Conservation (phyloP, 2,113 vertebrate species). For the Erinaceus europaeus region DNA sequence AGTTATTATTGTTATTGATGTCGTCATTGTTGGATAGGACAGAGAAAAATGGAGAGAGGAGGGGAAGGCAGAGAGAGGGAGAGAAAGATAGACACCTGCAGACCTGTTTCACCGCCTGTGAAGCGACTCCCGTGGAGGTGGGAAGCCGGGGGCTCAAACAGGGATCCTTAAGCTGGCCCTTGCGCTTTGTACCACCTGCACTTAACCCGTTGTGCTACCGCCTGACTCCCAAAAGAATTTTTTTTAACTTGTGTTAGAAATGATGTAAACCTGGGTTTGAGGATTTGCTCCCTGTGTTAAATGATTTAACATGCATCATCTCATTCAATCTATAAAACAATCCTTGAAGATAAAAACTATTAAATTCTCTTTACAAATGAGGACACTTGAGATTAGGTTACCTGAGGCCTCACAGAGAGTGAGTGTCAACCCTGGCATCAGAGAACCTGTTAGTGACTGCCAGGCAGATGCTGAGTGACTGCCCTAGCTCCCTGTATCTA, state of each 20-base stretch:
- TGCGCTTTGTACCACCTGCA: no score
- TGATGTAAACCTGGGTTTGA: background rate
- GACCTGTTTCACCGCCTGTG: no score
- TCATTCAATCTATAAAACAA: background rate
- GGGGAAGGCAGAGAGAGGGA: no score
- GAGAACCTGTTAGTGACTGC: background rate
- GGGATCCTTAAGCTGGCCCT: no score
- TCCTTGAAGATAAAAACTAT: background rate
- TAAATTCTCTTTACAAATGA: background rate
- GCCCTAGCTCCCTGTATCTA: background rate
- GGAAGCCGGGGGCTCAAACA: no score
- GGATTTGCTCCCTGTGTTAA: background rate
- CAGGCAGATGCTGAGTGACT: background rate
- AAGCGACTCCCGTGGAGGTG: no score
- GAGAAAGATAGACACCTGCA: no score
- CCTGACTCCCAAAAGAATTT: background rate
- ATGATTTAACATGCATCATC: background rate
- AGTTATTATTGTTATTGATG: no score
- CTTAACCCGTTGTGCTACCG: no score
- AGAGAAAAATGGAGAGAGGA: no score
- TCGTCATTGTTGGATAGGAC: no score
- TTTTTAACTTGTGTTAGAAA: background rate
- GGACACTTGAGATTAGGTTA: background rate
- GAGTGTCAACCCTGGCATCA: background rate
- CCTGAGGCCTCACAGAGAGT: background rate